Conservation (phyloP, 2,113 vertebrate species). For the Gambusia affinis region DNA sequence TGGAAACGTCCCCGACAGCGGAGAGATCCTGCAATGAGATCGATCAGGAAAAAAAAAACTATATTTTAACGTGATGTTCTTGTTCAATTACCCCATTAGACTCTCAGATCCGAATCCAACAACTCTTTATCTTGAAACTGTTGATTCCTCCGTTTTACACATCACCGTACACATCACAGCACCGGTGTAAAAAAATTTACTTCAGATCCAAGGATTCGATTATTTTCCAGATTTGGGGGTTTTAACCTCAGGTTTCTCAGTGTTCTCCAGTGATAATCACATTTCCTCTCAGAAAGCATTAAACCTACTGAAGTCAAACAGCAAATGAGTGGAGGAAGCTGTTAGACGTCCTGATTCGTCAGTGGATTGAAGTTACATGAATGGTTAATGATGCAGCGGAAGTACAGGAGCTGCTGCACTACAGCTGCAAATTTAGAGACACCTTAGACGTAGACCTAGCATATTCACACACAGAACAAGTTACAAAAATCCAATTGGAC, state of each 20-base stretch:
- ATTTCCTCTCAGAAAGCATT: slow-evolving; percentile 1
- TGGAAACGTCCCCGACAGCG: background rate
- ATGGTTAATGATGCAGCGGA: slow-evolving; percentile 9
- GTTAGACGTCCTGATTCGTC: background rate
- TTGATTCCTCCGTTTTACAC: background rate
- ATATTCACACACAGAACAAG: background rate
- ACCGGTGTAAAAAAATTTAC: no score
- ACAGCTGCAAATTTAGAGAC: background rate
- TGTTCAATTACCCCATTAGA: background rate
- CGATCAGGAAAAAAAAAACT: background rate
- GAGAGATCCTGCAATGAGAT: background rate
- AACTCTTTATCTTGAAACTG: background rate
- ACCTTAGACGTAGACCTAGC: background rate
- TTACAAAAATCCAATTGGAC: background rate
- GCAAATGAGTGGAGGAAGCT: background rate
- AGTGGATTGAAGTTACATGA: slow-evolving; percentile 6
- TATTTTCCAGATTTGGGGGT: background rate
- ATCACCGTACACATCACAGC: background rate
- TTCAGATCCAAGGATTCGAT: background rate
- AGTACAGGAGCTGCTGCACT: background rate
- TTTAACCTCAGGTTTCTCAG: slow-evolving; percentile 77
- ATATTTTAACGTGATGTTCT: background rate
- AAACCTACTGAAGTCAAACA: slow-evolving; percentile 19
- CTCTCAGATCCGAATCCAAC: background rate
- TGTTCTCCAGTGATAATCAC: slow-evolving; percentile 28